Base-by-base conservation (phyloP, 2,113 vertebrate genomes). In the Leptosomus discolor region DNA sequence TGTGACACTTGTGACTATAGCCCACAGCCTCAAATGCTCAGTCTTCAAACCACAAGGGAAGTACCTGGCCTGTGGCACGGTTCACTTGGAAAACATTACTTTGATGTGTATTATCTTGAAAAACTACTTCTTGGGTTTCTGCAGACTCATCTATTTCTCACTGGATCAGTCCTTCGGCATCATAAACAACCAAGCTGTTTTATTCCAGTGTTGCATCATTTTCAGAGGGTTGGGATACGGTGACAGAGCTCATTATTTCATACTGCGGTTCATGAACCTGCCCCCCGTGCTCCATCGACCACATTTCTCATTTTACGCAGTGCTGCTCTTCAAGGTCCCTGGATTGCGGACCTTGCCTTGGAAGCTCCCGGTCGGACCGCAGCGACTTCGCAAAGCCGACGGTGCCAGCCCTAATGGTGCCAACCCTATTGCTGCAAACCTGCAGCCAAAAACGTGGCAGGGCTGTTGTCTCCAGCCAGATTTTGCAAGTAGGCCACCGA, bases 331-430 rank as follows among this genome's bases (percentile, higher is more conserved):
- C 37, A 12, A 14, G 65, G 34, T 16, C 43, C 27, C 11, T 3
- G 30, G 7, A 9, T 7, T 15, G 36, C 27, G 7, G 18, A 34
- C 18, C 53, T 15, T 26, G n/a, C 27, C 26, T 24, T 32, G 70
- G 24, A 8, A 61, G 17, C 30, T 77, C 18, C 67, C 3, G 4
- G 15, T 51, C 1, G 1, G n/a, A 12, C 5, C 17, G 1, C 16
- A 4, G 21, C 0, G 0, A 45, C 70, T 37, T 11, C 1, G 0
- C 56, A 19, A 27, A 30, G 74, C 46, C 51, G 8, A 4, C 34
- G 9, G 36, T 3, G 9, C 36, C 88, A 53, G 13, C 2, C 50
- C 32, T 9, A 14, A 32, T n/a, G n/a, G n/a, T n/a, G n/a, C n/a
- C n/a, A n/a, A n/a, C n/a, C n/a, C n/a, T n/a, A n/a, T n/a, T 15